Evolutionary conservation across 2,797 vertebrate species (phyloP), one percentile per base, ranked within the genome.

Genomic region (Acanthiza pusilla): DNA sequence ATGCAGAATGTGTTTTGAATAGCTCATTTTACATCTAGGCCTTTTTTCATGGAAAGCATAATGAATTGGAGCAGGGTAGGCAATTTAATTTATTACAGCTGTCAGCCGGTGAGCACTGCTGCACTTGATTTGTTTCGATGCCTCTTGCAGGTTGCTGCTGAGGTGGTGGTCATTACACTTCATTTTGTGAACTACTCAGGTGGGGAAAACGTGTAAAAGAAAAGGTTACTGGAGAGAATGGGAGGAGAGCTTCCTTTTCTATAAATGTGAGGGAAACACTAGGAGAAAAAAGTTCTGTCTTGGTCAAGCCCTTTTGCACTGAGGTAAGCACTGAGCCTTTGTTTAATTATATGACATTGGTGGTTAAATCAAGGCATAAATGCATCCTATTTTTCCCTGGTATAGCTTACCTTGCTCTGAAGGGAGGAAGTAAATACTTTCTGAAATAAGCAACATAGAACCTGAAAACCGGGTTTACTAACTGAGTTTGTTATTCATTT

Each of bases 41-140:
- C 57, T 80, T 94, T 94, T 96, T 91, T 93, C 66, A 62, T 79
- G 85, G 82, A 68, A 92, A 70, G 40, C 27, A 34, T 90, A 97
- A 96, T 95, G 77, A 93, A 92, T 73, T 57, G 74, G 75, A 96
- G 85, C 79, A 72, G 68, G 26, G 40, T 57, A 88, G 70, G 84
- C 85, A 90, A 57, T 95, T 95, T 86, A 93, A 96, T 89, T 95
- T 88, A 94, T 94, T 97, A 95, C 25, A 85, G 85, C 86, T 92
- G 85, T 94, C 94, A 95, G 43, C 40, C 22, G 48, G 66, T 55
- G 36, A 88, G 26, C 50, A 22, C 74, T 60, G 76, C 76, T 76
- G 48, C 32, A 60, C 38, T 88, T 91, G 55, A 78, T 85, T 93
- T 96, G 84, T 92, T 91, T 89, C 0, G 5, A 30, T 89, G 74